Percentiles rank a stretch among this genome's conserved stretches.
These are phyloP conservation scores for Xylocampa areola DNA, from an alignment of 2,888 invertebrate genomes.

Conservation along the genomic window DNA sequence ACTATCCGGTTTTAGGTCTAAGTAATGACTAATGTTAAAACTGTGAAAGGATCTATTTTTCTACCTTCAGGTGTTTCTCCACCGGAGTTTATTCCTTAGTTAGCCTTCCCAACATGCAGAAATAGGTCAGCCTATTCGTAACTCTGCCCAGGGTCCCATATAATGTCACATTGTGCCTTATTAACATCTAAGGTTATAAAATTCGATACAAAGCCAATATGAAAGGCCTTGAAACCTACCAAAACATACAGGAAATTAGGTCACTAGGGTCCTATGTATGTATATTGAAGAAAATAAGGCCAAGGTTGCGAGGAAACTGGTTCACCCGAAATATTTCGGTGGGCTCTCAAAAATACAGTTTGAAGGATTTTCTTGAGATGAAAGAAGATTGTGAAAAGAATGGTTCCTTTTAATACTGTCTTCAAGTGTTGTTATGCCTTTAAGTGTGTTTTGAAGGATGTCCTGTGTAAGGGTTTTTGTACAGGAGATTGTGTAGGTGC, in stretches of 20 bases:
- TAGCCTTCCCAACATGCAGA: no score
- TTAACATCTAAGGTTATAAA: slow-evolving; percentile 1
- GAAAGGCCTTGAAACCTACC: slow-evolving; percentile 11
- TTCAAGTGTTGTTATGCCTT: not conserved
- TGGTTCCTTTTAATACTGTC: not conserved
- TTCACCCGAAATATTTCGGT: slow-evolving; percentile 2
- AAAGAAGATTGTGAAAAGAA: slow-evolving; percentile 4
- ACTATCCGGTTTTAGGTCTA: no score
- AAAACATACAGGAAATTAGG: slow-evolving; percentile 31
- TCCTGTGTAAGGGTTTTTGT: not conserved
- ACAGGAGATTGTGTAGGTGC: not conserved
- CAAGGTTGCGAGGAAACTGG: slow-evolving; percentile 28
- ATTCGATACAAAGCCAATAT: slow-evolving; percentile 1
- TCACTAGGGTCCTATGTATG: slow-evolving; percentile 14
- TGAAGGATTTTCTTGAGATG: not conserved
- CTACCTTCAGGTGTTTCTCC: no score
- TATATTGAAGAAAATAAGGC: slow-evolving; percentile 5
- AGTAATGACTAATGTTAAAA: no score
- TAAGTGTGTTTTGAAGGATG: not conserved
- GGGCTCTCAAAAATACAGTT: not conserved
- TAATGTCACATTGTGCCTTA: not conserved
- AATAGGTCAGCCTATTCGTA: no score
- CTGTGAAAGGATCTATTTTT: no score
- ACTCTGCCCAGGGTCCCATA: no score
- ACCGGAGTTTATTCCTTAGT: no score